phyloP scores from a whole-genome alignment of 2,888 invertebrate species.

The Exocentrus adspersus region DNA sequence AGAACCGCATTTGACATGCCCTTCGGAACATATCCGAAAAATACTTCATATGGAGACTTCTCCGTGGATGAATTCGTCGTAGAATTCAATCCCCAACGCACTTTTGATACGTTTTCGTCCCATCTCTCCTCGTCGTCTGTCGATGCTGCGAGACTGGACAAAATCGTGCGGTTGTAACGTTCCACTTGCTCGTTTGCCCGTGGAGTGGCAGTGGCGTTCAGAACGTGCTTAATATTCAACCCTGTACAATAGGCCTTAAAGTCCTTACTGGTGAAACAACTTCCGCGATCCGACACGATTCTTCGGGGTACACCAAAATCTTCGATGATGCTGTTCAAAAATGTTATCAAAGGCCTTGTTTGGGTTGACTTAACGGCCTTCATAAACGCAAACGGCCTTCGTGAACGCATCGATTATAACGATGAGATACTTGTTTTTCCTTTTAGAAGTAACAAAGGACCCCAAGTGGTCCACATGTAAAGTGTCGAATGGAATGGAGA shows the following conservation, averaged over 20 bases:
- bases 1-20: neutral
- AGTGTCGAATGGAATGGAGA: slow-evolving; percentile 21
- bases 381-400: neutral
- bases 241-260: neutral
- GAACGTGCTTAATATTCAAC: neutral
- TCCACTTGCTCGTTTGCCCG: neutral
- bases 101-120: neutral
- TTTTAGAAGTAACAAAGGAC: slow-evolving; percentile 26
- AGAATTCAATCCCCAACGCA: neutral
- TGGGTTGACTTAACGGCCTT: neutral
- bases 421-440: slow-evolving; percentile 11
- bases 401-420: slow-evolving; percentile 2
- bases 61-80: slow-evolving; percentile 19
- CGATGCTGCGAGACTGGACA: neutral
- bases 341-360: neutral
- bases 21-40: slow-evolving; percentile 35
- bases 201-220: neutral
- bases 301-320: slow-evolving; percentile 2
- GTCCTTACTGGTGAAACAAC: neutral
- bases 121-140: neutral
- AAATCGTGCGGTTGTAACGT: neutral
- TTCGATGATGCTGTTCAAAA: neutral
- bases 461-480: slow-evolving; percentile 29
- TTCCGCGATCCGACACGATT: neutral
- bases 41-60: slow-evolving; percentile 31